Conservation (phyloP, 1,140 invertebrate species). For the Drosophila murphyi region DNA sequence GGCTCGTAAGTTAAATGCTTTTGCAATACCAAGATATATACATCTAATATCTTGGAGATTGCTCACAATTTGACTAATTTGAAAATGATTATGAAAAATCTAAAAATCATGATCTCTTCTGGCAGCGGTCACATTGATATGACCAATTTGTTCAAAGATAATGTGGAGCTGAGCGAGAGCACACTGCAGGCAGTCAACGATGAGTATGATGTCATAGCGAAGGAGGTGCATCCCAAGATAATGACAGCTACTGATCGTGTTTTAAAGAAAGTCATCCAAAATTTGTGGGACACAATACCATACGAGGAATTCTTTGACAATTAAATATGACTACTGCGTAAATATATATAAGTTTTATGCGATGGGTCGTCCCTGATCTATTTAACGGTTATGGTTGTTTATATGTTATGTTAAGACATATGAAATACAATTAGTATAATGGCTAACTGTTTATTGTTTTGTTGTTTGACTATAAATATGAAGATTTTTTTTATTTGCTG, state of each 20-base stretch:
- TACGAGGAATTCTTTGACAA: slow-evolving; percentile 62
- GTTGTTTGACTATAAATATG: not conserved
- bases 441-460: not conserved
- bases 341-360: not conserved
- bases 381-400: not conserved
- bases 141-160: slow-evolving; percentile 58
- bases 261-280: slow-evolving; percentile 34
- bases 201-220: slow-evolving; percentile 47
- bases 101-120: not conserved
- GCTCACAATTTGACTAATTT: not conserved
- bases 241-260: slow-evolving; percentile 38
- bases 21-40: not conserved
- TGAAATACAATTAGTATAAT: not conserved
- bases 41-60: not conserved
- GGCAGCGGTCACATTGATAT: slow-evolving; percentile 54
- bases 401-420: not conserved
- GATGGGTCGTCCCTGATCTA: not conserved
- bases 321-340: not conserved
- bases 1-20: slow-evolving; percentile 37
- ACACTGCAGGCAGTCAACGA: slow-evolving; percentile 57
- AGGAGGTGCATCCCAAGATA: slow-evolving; percentile 58
- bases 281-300: slow-evolving; percentile 47
- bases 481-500: not conserved
- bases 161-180: slow-evolving; percentile 56
- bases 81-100: not conserved